Evolutionary conservation across 2,888 invertebrate genomes (phyloP), one percentile per base, ranked within the genome.

Genomic region (Drosophila mettleri): DNA sequence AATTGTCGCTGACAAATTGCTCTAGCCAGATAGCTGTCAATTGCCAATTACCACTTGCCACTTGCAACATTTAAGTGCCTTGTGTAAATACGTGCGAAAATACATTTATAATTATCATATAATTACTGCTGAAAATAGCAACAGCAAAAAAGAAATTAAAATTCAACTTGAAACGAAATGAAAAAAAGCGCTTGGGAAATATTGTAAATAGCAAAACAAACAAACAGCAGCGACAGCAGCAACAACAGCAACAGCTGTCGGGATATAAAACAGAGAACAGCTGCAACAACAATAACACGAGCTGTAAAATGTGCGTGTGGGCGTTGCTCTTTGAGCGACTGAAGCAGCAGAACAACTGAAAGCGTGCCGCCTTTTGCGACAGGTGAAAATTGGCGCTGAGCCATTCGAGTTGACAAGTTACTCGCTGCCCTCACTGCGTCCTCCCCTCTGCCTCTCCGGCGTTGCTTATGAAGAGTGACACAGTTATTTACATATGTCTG

Each of bases 401-500:
- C 87, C 87, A 87, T 78, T 64, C 65, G 24, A 58, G 70, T 64
- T 81, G 81, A 81, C 78, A 73, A 65, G 54, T 57, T 60, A 48
- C 67, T 12, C 29, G 43, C 45, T 1, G 24, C 0, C n/a, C 16
- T 10, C 31, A 2, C 16, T n/a, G 0, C 20, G 24, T 8, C 4
- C 10, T 29, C 3, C 31, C 54, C 9, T n/a, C 5, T 14, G 31
- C 38, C n/a, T 4, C 24, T 20, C 20, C 9, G 12, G 5, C 22
- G 16, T 3, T 45, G 43, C 24, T 6, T 9, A 8, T 29, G 9
- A n/a, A 34, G n/a, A 66, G 39, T 65, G 65, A 60, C 59, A 64
- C 57, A 75, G 60, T 64, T 61, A 79, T 79, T 85, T 86, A 87
- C 82, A 82, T 76, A 70, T 87, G 88, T 87, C 88, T 82, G 83